phyloP scores from a whole-genome alignment of 2,113 vertebrate genomes.

The Gallinago undulata region DNA sequence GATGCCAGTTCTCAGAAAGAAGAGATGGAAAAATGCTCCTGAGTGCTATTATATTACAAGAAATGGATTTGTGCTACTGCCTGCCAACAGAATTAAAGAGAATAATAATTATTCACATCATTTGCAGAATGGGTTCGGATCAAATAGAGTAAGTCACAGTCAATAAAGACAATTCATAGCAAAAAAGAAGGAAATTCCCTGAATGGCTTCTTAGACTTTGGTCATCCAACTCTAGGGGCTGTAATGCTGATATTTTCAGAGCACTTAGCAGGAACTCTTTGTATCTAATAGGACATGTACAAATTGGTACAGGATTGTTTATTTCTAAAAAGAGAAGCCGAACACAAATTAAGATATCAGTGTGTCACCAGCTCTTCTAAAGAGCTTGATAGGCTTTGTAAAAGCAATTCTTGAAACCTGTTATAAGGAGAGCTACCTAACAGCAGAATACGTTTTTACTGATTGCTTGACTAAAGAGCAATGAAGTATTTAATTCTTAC shows the following conservation, averaged over 20 bases:
- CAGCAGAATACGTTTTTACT: background rate
- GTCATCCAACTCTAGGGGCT: background rate
- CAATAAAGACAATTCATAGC: background rate
- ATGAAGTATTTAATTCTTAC: slow-evolving; percentile 41
- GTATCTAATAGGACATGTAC: background rate
- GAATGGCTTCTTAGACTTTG: background rate
- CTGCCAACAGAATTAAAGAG: background rate
- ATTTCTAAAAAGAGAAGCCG: background rate
- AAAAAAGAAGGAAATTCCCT: background rate
- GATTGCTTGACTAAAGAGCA: background rate
- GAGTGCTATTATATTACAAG: background rate
- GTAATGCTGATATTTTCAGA: background rate
- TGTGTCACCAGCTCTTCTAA: background rate
- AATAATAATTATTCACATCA: background rate
- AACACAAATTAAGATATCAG: background rate
- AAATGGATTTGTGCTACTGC: slow-evolving; percentile 2
- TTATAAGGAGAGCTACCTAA: background rate
- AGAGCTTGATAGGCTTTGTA: background rate
- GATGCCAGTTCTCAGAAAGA: background rate
- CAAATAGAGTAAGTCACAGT: background rate
- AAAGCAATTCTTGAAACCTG: background rate
- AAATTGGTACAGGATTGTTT: background rate
- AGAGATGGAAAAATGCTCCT: background rate
- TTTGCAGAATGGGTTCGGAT: background rate
- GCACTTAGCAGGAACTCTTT: background rate